phyloP scores from a whole-genome alignment of 2,888 invertebrate genomes.

The Thumatha senex region DNA sequence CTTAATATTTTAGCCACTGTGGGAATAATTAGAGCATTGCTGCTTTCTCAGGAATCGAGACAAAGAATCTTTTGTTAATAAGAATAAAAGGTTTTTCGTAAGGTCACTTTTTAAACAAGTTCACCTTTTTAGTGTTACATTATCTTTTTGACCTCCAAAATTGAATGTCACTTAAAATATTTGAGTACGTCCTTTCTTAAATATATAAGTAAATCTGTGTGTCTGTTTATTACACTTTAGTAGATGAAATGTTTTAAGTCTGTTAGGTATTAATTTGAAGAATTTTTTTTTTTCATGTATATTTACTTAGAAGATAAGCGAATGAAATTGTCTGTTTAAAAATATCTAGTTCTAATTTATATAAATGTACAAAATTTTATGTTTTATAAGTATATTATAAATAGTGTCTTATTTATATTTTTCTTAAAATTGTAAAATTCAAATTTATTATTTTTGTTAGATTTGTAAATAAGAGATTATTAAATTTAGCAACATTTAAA shows the following conservation, averaged over 20 bases:
- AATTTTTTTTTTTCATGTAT: no score
- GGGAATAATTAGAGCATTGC: slow-evolving; percentile 68
- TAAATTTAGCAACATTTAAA: no score
- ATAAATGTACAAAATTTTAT: no score
- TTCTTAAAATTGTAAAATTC: no score
- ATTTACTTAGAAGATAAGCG: no score
- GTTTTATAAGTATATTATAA: no score
- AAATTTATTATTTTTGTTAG: no score
- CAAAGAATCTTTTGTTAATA: slow-evolving; percentile 33
- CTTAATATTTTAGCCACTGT: slow-evolving; percentile 52
- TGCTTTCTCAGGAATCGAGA: slow-evolving; percentile 47
- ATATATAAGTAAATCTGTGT: neutral
- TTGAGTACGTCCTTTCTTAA: neutral
- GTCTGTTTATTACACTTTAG: neutral
- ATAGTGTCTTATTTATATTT: no score
- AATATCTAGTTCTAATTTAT: no score
- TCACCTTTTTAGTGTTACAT: slow-evolving; percentile 4
- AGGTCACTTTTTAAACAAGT: slow-evolving; percentile 26
- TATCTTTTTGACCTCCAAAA: slow-evolving; percentile 8
- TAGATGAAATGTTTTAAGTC: no score
- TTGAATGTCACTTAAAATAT: neutral
- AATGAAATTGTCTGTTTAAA: no score
- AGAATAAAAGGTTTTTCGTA: slow-evolving; percentile 15
- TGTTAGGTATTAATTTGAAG: neutral
- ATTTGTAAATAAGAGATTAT: no score